Evolutionary conservation across 2,113 vertebrate species (phyloP), one percentile per base, ranked within the genome.

Genomic region (Pedionomus torquatus): DNA sequence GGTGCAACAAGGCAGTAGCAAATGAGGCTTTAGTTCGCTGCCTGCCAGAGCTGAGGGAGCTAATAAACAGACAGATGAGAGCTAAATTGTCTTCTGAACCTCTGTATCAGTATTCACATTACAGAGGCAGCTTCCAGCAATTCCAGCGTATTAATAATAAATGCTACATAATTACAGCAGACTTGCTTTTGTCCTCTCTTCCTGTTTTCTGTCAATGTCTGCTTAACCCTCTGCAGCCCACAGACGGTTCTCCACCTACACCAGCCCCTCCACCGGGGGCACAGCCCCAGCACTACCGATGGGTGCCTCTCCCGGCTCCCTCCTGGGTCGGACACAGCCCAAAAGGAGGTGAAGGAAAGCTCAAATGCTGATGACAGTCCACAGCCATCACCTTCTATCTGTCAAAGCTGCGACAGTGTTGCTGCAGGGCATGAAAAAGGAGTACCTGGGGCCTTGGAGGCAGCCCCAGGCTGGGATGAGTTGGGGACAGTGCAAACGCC

Each of bases 61-160:
- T 96, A 95, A 97, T 96, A 96, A 96, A 94, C 97, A 96, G 94
- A 96, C 74, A 94, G 94, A 96, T 78, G 91, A 89, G 92, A 91
- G 94, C 96, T 97, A 95, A 97, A 97, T 93, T 94, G 97, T 91
- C 95, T 94, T 90, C 90, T 87, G 91, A 97, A 96, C 93, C 89
- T 95, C 96, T 96, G 96, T 97, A 98, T 98, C 93, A 64, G 98
- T 95, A 97, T 90, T 94, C 97, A 98, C 97, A 98, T 98, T 98
- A 98, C 97, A 97, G 97, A 96, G 96, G 98, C 98, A 98, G 98
- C 98, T 98, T 98, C 98, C 97, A 98, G 98, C 98, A 98, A 98
- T 98, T 98, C 98, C 97, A 98, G 96, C 83, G 41, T 96, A 98
- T 98, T 98, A 98, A 98, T 98, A 98, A 98, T 98, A 98, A 98